Evolutionary conservation across 2,113 vertebrate species (phyloP), one percentile per base, ranked within the genome.

Genomic region (Ia io): DNA sequence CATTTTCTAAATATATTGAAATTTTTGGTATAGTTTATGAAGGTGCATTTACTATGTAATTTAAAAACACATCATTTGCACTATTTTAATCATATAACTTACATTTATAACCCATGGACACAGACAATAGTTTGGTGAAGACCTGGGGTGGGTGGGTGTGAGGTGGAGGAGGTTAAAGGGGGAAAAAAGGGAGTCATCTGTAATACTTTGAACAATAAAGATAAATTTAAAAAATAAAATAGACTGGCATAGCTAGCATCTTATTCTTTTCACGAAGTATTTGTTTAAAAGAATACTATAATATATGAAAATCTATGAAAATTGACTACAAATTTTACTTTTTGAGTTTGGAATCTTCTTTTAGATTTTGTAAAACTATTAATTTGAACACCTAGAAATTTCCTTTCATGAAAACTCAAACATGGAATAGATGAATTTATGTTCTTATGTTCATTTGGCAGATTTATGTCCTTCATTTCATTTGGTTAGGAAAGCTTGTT

Each of bases 211-310:
- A 59, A 59, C 9, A 59, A 59, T 59, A 25, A 59, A 59, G 56
- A 59, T 25, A 59, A 10, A 59, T 59, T 59, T 25, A 11, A 59
- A 59, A 59, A 59, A 59, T 88, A 28, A 92, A 94, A 63, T 84
- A 63, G 23, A 70, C 7, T 76, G 25, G 42, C 14, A 63, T 69
- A 76, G 35, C 77, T 16, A 69, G 71, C 22, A 80, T 86, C 56
- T 93, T 30, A 89, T 37, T 84, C 8, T 93, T 85, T 65, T 71
- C 49, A 61, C n/a, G 49, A 93, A 86, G 7, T 84, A 47, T 80
- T 83, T 94, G 23, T 96, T 87, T 90, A 53, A 84, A 69, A 82
- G 63, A 79, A 87, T 80, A 42, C 47, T n/a, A 0, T 78, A 63
- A 78, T 92, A 9, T 12, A 56, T 73, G 78, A 90, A 89, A 90